Conservation (phyloP, 2,888 invertebrate species). For the Nasonovia ribisnigri region DNA sequence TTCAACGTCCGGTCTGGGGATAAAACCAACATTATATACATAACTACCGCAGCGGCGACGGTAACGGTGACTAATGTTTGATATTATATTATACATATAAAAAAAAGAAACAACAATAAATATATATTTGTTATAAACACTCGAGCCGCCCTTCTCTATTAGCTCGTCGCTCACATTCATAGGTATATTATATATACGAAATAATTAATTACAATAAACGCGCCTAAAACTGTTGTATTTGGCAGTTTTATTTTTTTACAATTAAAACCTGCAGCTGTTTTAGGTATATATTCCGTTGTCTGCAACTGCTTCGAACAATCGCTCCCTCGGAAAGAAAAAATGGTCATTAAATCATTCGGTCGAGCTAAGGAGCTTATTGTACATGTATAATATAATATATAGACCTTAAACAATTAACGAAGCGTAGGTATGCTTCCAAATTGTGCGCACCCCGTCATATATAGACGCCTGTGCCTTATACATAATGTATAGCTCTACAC, state of each 20-base stretch:
- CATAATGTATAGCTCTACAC: background rate
- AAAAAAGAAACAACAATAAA: background rate
- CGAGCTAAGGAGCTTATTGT: background rate
- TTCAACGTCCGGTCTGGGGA: slow-evolving; percentile 15
- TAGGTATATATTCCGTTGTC: background rate
- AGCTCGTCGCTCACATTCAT: background rate
- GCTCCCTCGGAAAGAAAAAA: background rate
- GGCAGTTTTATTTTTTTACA: slow-evolving; percentile 1
- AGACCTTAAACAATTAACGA: background rate
- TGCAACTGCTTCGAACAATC: background rate
- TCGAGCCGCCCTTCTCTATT: background rate
- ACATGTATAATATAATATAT: background rate
- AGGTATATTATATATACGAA: background rate
- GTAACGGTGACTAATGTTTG: slow-evolving; percentile 3
- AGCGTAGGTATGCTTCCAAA: background rate
- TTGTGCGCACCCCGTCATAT: background rate
- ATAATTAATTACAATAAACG: background rate
- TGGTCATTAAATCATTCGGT: slow-evolving; percentile 2
- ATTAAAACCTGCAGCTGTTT: background rate
- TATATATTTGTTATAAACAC: background rate
- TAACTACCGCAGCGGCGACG: background rate
- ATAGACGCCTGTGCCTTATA: background rate
- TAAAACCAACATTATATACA: background rate
- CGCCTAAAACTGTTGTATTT: background rate
- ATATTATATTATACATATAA: background rate